These are phyloP conservation scores for Notamacropus eugenii DNA, from an alignment of 2,797 vertebrate species.

Conservation along the genomic window DNA sequence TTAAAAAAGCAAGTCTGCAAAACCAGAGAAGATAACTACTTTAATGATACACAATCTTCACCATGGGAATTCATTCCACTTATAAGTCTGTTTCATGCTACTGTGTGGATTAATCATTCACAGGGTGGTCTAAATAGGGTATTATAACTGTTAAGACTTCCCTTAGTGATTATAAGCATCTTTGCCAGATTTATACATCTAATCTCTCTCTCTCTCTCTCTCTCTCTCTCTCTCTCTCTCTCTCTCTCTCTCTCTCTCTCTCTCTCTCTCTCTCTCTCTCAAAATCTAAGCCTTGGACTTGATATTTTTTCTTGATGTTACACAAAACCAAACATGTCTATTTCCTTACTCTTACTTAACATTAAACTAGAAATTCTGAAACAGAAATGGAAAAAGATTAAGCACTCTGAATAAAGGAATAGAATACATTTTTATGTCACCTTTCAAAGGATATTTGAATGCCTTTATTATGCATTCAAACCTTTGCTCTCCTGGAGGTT, in stretches of 20 bases:
- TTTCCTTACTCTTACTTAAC: neutral
- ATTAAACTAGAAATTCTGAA: neutral
- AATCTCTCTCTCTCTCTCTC: neutral
- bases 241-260: no score
- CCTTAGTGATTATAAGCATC: neutral
- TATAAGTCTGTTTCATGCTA: neutral
- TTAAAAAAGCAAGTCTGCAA: slow-evolving; percentile 23
- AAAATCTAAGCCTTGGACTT: neutral
- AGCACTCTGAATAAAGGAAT: neutral
- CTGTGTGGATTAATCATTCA: neutral
- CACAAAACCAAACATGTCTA: neutral
- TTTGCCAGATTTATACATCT: neutral
- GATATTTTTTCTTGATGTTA: neutral
- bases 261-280: neutral
- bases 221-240: no score
- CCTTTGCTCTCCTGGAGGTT: neutral
- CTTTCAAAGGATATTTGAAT: no score
- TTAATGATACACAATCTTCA: neutral
- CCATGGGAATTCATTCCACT: neutral
- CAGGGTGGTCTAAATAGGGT: neutral
- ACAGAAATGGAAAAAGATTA: neutral
- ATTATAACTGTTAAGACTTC: fast-evolving
- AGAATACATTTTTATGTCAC: neutral
- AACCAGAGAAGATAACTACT: neutral
- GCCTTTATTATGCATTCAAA: no score